phyloP scores from a whole-genome alignment of 2,797 vertebrate species.

The Enteromius paludinosus region DNA sequence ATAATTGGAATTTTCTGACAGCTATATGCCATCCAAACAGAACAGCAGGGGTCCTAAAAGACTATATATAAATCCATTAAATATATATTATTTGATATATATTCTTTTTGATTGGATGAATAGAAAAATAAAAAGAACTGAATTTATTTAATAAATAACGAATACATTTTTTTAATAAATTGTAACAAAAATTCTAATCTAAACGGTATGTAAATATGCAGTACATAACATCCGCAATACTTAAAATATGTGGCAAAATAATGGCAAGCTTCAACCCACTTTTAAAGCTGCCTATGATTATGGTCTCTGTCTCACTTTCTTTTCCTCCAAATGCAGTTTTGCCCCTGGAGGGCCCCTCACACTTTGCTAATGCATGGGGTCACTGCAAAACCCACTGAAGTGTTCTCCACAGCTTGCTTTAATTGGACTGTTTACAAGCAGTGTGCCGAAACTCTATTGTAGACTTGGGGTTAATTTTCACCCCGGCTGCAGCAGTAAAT shows the following conservation, averaged over 20 bases:
- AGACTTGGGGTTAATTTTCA: slow-evolving; percentile 53
- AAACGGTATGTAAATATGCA: not conserved
- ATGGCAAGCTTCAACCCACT: not conserved
- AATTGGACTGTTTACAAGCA: slow-evolving; percentile 41
- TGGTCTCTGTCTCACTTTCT: not conserved
- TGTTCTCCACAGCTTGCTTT: slow-evolving; percentile 37
- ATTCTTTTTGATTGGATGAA: not conserved
- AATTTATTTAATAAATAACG: not conserved
- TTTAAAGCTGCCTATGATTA: not conserved
- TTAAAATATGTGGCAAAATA: not conserved
- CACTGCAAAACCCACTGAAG: slow-evolving; percentile 6
- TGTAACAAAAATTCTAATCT: no score
- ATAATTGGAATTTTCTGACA: not conserved
- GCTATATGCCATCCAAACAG: not conserved
- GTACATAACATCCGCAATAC: not conserved
- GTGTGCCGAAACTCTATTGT: slow-evolving; percentile 33
- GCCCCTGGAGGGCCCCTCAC: not conserved
- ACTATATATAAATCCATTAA: no score
- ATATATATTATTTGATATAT: no score
- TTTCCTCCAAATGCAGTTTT: not conserved
- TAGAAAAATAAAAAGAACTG: not conserved
- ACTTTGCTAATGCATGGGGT: slow-evolving; percentile 24
- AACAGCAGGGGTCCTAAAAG: not conserved
- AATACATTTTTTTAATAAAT: no score
- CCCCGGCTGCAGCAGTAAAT: slow-evolving; percentile 35